Base-by-base conservation (phyloP, 2,888 invertebrate genomes). In the Urechis unicinctus region DNA sequence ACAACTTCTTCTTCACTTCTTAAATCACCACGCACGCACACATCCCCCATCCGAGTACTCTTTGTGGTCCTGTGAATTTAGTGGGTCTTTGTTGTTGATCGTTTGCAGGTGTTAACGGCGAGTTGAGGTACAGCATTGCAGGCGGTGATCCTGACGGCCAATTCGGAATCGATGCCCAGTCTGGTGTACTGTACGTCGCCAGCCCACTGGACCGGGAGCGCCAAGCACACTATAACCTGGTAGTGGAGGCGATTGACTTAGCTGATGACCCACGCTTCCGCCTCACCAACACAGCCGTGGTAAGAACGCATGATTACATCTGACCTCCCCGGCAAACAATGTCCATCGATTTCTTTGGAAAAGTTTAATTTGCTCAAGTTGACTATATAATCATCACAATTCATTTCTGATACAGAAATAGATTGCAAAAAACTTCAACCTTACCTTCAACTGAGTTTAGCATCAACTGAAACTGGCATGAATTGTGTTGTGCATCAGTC, bases 131-230 rank as follows among this genome's bases (percentile, higher is more conserved):
- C 50, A 31, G 44, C 52, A 52, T 56, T 24, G 43, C 36, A n/a
- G 57, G 52, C 4, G 56, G 56, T 2, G 57, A 59, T 30, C 29
- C 22, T 24, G 22, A n/a, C 17, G 52, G 52, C 5, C 50, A 44
- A 41, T 59, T 59, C 48, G 21, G 30, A n/a, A 87, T 94, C 53
- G 84, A 92, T 74, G 81, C 86, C 9, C 83, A 85, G 42, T 87
- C 88, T 1, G 95, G 95, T 0, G 82, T 86, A 53, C 86, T 96
- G 56, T 56, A 60, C 21, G 74, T 74, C 21, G 66, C 88, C 70
- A 84, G 86, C 67, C 82, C 86, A 46, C 81, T 94, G 58, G 93
- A 95, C 79, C 86, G 89, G 69, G 94, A 94, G 80, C 75, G 81
- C 9, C 82, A 83, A 61, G 59, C 64, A 9, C 56, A 69, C 52